A percentile compares a stretch with the other conserved stretches of the same genome.
Conservation (phyloP, 2,113 vertebrate genomes). For the Tinamus guttatus region DNA sequence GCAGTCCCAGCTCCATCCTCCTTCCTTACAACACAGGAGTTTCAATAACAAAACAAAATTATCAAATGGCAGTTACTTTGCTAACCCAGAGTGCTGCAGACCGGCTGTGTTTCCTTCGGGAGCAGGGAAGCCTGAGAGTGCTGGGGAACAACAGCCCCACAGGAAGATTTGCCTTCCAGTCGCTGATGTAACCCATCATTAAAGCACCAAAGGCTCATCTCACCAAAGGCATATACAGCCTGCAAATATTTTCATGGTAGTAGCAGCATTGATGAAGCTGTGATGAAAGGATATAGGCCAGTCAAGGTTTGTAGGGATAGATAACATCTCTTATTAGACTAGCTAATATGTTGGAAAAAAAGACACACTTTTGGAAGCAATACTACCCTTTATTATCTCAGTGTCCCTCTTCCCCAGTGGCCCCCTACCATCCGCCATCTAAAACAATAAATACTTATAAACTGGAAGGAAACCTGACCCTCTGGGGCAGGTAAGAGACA, state of each 20-base stretch:
- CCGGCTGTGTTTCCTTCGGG: not conserved
- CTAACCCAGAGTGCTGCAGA: not conserved
- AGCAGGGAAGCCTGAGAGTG: not conserved
- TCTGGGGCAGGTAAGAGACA: constrained; percentile 69
- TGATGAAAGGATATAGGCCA: constrained; percentile 51
- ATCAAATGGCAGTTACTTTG: not conserved
- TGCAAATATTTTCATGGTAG: constrained; percentile 30
- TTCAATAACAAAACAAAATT: not conserved
- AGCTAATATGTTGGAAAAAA: constrained; percentile 45
- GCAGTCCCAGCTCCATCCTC: not conserved
- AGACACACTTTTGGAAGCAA: constrained; percentile 64
- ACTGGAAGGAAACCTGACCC: constrained; percentile 70
- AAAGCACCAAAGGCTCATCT: not conserved
- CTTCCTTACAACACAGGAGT: not conserved
- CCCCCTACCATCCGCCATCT: constrained; percentile 58
- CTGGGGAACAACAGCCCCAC: not conserved
- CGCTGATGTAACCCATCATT: not conserved
- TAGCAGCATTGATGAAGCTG: not conserved
- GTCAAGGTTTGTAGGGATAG: constrained; percentile 51
- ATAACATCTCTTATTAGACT: constrained; percentile 66
- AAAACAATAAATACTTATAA: constrained; percentile 67
- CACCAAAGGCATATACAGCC: not conserved
- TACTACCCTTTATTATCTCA: constrained; percentile 62
- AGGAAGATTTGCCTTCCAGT: not conserved
- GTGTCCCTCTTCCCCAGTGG: not conserved